These are phyloP conservation scores for Alviniconcha strummeri DNA, from an alignment of 2,888 invertebrate species.

Conservation along the genomic window DNA sequence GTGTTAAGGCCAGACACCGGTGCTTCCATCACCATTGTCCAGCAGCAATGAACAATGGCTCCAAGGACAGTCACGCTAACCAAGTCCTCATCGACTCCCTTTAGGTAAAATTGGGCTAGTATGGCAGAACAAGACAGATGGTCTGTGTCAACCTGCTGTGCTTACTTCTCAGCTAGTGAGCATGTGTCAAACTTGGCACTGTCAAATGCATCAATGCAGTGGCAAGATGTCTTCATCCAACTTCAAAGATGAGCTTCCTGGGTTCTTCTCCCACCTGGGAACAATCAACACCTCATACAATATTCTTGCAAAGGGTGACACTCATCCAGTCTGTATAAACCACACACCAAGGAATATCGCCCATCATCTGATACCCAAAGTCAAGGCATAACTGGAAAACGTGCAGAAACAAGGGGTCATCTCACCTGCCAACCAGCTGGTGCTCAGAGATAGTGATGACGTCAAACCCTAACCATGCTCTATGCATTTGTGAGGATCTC, in stretches of 20 bases:
- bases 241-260: neutral
- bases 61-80: neutral
- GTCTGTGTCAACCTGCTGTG: neutral
- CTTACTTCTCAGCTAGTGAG: neutral
- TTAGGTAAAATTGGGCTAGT: neutral
- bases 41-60: neutral
- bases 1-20: constrained; percentile 47
- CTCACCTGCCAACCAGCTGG: constrained; percentile 56
- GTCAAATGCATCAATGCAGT: neutral
- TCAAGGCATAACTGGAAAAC: constrained; percentile 2
- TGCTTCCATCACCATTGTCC: constrained; percentile 36
- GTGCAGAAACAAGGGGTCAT: constrained; percentile 34
- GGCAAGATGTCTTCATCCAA: neutral
- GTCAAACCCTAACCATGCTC: constrained; percentile 44
- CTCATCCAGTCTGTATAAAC: constrained; percentile 51
- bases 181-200: constrained; percentile 8
- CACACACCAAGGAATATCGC: constrained; percentile 61
- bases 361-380: constrained; percentile 55
- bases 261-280: constrained; percentile 27
- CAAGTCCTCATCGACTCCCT: neutral
- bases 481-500: constrained; percentile 39
- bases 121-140: neutral
- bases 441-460: constrained; percentile 52
- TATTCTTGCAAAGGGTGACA: constrained; percentile 37
- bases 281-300: constrained; percentile 15